phyloP scores from a whole-genome alignment of 2,888 invertebrate species.

The Spatulosminthurus flaviceps region DNA sequence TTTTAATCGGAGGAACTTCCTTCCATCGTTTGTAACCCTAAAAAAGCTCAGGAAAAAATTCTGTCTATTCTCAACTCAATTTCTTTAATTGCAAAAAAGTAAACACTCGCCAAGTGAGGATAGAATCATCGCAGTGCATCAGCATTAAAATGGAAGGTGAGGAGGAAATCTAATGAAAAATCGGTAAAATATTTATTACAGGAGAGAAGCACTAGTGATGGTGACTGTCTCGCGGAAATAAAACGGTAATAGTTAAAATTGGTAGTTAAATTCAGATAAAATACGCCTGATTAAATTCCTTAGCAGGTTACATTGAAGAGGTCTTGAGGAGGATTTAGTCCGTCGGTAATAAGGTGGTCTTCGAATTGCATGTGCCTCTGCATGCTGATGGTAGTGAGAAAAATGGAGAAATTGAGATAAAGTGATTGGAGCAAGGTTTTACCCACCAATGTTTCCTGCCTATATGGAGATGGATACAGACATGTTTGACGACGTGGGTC shows the following conservation, averaged over 20 bases:
- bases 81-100: too few species aligned
- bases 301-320: not conserved
- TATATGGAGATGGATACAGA: not conserved
- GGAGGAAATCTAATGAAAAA: not conserved
- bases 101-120: too few species aligned
- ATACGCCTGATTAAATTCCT: not conserved
- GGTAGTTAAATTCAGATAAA: conserved; percentile 8
- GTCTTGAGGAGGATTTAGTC: conserved; percentile 1
- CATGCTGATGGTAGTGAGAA: conserved; percentile 13
- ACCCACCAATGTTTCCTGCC: not conserved
- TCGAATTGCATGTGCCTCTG: not conserved
- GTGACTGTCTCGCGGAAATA: not conserved
- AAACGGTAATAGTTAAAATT: conserved; percentile 11
- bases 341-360: not conserved
- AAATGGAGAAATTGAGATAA: not conserved
- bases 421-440: conserved; percentile 18
- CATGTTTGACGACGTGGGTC: conserved; percentile 5
- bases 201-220: too few species aligned
- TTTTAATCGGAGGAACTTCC: too few species aligned
- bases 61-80: too few species aligned
- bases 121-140: too few species aligned
- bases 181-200: not conserved
- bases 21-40: too few species aligned
- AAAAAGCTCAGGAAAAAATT: too few species aligned
- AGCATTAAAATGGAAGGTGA: not conserved